phyloP scores from a whole-genome alignment of 2,113 vertebrate species.

The Urocynchramus pylzowi region DNA sequence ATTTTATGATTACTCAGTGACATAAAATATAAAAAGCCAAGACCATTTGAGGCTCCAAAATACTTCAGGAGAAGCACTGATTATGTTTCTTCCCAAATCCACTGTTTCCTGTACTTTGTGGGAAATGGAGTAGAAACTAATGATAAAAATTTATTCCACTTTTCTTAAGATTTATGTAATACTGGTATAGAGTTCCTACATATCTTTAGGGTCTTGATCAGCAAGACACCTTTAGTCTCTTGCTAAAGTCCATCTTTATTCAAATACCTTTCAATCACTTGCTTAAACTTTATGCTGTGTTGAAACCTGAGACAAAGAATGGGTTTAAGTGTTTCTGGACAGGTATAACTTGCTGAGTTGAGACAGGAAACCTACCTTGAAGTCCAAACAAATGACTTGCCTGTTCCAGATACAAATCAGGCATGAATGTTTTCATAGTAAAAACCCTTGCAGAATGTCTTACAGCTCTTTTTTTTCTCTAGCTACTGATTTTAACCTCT shows the following conservation, averaged over 20 bases:
- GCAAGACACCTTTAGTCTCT: background rate
- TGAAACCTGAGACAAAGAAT: background rate
- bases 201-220: background rate
- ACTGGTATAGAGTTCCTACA: background rate
- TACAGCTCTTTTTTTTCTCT: background rate
- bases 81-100: background rate
- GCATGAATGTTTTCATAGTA: background rate
- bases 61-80: background rate
- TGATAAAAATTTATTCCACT: background rate
- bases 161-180: background rate
- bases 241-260: background rate
- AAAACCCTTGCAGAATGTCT: background rate
- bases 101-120: background rate
- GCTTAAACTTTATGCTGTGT: background rate
- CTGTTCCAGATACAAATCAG: slow-evolving; percentile 16
- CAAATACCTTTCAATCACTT: background rate
- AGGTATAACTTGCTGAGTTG: slow-evolving; percentile 21
- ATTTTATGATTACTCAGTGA: background rate
- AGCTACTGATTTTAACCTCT: slow-evolving; percentile 20
- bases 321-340: background rate
- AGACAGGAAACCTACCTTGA: slow-evolving; percentile 30
- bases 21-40: background rate
- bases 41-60: background rate
- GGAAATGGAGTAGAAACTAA: background rate
- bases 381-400: slow-evolving; percentile 26